phyloP scores from a whole-genome alignment of 2,797 vertebrate genomes.

The Mus minutoides region DNA sequence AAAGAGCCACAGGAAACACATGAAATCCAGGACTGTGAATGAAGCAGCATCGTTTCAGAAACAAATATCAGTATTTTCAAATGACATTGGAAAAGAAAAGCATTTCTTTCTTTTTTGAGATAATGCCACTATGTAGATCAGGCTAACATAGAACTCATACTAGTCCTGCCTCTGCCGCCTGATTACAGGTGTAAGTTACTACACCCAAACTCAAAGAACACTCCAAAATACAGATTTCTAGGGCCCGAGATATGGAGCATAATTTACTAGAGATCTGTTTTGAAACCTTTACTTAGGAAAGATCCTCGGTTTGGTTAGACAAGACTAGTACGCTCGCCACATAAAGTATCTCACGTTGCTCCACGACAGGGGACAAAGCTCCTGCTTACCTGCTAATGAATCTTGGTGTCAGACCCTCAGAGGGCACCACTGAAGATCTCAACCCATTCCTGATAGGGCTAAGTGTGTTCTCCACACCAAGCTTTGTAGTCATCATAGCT shows the following conservation, averaged over 20 bases:
- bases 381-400: slow-evolving; percentile 59
- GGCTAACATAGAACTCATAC: neutral
- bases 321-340: neutral
- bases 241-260: neutral
- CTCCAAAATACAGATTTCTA: neutral
- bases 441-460: rapidly evolving
- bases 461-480: neutral
- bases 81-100: neutral
- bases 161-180: neutral
- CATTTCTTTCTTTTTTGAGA: neutral
- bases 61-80: neutral
- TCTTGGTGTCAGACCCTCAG: slow-evolving; percentile 42
- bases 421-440: neutral
- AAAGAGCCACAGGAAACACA: slow-evolving; percentile 32
- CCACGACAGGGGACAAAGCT: neutral
- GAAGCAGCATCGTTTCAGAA: neutral
- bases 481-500: neutral
- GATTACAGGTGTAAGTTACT: neutral
- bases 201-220: neutral
- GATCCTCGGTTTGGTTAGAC: neutral
- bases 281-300: slow-evolving; percentile 54
- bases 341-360: neutral
- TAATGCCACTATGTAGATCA: neutral
- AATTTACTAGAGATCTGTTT: neutral
- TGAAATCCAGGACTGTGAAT: slow-evolving; percentile 10